Evolutionary conservation across 2,888 invertebrate genomes (phyloP).

Genomic region (Barypeithes pellucidus): DNA sequence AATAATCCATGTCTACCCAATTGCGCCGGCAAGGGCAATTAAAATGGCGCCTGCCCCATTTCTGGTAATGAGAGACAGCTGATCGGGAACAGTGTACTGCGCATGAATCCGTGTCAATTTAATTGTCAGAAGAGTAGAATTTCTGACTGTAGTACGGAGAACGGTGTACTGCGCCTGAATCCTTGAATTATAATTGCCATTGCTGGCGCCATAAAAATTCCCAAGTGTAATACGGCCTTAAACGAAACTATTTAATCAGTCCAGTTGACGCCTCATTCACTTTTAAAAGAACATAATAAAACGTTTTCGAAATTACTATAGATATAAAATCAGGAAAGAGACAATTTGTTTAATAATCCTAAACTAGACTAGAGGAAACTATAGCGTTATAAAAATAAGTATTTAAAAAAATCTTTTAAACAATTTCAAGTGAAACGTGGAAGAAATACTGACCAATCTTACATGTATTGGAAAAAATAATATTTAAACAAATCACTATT

Average conservation of each 20-base stretch:
- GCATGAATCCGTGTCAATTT: too few relatives aligned
- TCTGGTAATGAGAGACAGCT: too few relatives aligned
- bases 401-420: slow-evolving; percentile 5
- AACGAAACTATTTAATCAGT: background rate
- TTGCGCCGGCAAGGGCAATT: too few relatives aligned
- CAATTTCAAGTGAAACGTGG: slow-evolving; percentile 42
- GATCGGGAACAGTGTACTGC: too few relatives aligned
- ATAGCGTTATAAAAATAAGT: slow-evolving; percentile 20
- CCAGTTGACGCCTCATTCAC: slow-evolving; percentile 12
- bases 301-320: background rate
- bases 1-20: too few relatives aligned
- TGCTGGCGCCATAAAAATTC: too few relatives aligned
- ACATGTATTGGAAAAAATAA: slow-evolving; percentile 31
- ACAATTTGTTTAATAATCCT: slow-evolving; percentile 24
- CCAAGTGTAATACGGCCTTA: too few relatives aligned
- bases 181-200: too few relatives aligned
- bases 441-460: slow-evolving; percentile 58
- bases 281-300: slow-evolving; percentile 38
- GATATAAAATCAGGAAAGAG: slow-evolving; percentile 1
- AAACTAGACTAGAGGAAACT: slow-evolving; percentile 53
- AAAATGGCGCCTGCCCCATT: too few relatives aligned
- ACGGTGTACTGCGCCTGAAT: too few relatives aligned
- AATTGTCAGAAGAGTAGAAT: too few relatives aligned
- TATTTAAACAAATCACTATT: slow-evolving; percentile 32
- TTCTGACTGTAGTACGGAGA: too few relatives aligned